Conservation (phyloP, 1,140 invertebrate genomes). For the Eumaeus atala region DNA sequence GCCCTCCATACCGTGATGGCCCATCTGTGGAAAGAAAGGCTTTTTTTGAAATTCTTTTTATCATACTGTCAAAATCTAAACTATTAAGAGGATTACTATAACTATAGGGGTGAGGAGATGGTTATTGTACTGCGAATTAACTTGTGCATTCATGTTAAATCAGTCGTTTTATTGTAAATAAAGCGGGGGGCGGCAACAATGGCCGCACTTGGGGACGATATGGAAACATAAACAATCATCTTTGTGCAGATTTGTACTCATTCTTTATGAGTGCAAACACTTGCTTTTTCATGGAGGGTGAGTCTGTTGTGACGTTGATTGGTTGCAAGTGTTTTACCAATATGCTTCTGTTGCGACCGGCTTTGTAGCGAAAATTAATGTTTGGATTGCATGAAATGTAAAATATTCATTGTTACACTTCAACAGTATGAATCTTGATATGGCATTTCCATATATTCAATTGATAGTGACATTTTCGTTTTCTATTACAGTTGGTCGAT, state of each 20-base stretch:
- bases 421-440: not conserved
- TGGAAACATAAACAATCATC: slow-evolving; percentile 66
- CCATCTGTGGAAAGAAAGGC: slow-evolving; percentile 82
- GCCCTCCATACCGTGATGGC: slow-evolving; percentile 94
- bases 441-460: not conserved
- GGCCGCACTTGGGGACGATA: slow-evolving; percentile 45
- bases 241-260: slow-evolving; percentile 68
- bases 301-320: slow-evolving; percentile 64
- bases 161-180: slow-evolving; percentile 56
- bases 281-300: slow-evolving; percentile 54
- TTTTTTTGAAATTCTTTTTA: slow-evolving; percentile 68
- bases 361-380: slow-evolving; percentile 63
- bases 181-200: slow-evolving; percentile 46
- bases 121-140: slow-evolving; percentile 55
- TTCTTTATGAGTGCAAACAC: slow-evolving; percentile 69
- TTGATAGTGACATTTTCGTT: too few relatives aligned
- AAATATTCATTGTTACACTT: slow-evolving; percentile 21
- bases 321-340: slow-evolving; percentile 64
- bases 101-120: slow-evolving; percentile 27
- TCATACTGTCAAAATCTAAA: slow-evolving; percentile 55
- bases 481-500: too few relatives aligned
- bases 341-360: slow-evolving; percentile 59
- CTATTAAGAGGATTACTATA: slow-evolving; percentile 47
- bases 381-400: slow-evolving; percentile 38
- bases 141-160: slow-evolving; percentile 64